Percentiles rank a stretch among this genome's conserved stretches.
These are phyloP conservation scores for Tetragonisca angustula DNA, from an alignment of 2,888 invertebrate genomes.

Conservation along the genomic window DNA sequence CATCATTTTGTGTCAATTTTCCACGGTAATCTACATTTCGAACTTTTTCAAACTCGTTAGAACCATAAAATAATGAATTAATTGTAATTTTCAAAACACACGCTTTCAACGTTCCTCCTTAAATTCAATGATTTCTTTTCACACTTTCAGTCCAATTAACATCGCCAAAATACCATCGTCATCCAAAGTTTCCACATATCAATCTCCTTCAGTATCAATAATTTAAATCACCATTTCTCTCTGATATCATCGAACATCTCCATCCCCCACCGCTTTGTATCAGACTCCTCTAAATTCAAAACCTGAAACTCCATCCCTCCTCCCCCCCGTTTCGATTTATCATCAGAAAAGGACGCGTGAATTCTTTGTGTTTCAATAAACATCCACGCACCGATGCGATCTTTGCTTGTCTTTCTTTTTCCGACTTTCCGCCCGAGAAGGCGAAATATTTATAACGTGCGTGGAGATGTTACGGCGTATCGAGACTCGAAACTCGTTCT, in stretches of 20 bases:
- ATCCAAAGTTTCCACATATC: too few species aligned
- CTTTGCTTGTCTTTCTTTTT: constrained; percentile 50
- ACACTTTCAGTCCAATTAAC: too few species aligned
- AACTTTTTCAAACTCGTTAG: too few species aligned
- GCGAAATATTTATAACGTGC: constrained; percentile 10
- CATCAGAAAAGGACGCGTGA: neutral
- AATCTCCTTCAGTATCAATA: too few species aligned
- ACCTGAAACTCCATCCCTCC: neutral
- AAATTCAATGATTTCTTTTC: too few species aligned
- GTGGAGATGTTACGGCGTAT: neutral
- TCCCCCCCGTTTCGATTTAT: too few species aligned
- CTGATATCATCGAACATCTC: neutral
- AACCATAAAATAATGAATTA: too few species aligned
- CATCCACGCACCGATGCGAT: constrained; percentile 51
- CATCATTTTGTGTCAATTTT: too few species aligned
- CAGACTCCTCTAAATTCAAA: neutral
- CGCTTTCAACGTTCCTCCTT: too few species aligned
- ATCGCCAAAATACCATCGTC: too few species aligned
- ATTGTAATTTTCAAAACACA: too few species aligned
- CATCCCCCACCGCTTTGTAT: neutral
- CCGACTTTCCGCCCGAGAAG: constrained; percentile 49
- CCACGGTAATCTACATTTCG: too few species aligned
- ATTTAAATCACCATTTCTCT: rapidly evolving
- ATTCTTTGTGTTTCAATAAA: constrained; percentile 38
- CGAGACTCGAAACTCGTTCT: constrained; percentile 19